Percentiles rank a stretch among this genome's conserved stretches.
phyloP scores from a whole-genome alignment of 2,113 vertebrate species.

The Morphnarchus princeps region DNA sequence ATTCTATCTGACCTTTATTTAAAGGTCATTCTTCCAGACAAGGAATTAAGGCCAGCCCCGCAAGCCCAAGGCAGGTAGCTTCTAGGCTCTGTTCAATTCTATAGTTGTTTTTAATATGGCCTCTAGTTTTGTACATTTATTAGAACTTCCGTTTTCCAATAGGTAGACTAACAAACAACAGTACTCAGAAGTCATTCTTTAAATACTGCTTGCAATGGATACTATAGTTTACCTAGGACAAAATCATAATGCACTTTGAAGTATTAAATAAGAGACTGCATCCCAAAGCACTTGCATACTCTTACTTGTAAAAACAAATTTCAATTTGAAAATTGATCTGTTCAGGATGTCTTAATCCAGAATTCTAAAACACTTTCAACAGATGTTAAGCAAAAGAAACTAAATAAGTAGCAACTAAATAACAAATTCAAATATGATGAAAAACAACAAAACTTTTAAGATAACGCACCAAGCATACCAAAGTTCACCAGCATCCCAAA shows the following conservation, averaged over 20 bases:
- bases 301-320: neutral
- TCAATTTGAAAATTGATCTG: neutral
- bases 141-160: neutral
- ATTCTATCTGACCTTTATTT: conserved; percentile 37
- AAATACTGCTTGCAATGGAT: neutral
- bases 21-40: conserved; percentile 31
- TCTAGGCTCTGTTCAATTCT: neutral
- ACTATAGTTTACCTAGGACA: neutral
- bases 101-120: neutral
- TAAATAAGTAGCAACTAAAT: neutral
- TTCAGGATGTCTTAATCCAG: neutral
- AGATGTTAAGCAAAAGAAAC: neutral
- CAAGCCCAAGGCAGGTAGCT: neutral
- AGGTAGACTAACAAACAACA: neutral
- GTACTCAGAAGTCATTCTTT: neutral
- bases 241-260: neutral
- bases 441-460: neutral
- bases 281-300: neutral
- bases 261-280: neutral
- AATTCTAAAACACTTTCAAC: neutral
- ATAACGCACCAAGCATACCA: neutral
- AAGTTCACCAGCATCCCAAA: neutral
- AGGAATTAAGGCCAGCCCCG: neutral
- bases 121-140: neutral
- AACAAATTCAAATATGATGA: neutral